phyloP scores from a whole-genome alignment of 1,140 invertebrate genomes.

The Mercenaria mercenaria region DNA sequence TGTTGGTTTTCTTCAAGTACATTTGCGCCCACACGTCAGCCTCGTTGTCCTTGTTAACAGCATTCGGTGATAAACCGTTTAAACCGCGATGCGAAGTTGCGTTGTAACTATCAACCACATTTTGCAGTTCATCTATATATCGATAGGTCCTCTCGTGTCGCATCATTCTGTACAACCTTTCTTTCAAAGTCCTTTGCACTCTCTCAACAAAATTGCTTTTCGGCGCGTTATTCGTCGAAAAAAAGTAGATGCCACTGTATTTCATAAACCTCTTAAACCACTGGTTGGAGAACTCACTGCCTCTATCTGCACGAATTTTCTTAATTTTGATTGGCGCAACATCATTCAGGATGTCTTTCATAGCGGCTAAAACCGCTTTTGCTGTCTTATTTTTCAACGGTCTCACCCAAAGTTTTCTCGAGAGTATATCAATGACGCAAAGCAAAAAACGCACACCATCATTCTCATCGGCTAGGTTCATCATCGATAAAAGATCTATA shows the following conservation, averaged over 20 bases:
- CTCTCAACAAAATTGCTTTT: constrained; percentile 26
- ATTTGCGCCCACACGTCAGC: no score
- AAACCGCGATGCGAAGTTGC: neutral
- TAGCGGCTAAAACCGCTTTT: constrained; percentile 62
- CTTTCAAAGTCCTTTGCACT: no score
- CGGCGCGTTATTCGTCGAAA: neutral
- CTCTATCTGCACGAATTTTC: no score
- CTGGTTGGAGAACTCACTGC: neutral
- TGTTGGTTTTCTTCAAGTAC: neutral
- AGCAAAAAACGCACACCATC: constrained; percentile 59
- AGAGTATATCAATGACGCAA: no score
- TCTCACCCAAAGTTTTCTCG: constrained; percentile 60
- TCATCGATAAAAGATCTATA: constrained; percentile 60
- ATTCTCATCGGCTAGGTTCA: constrained; percentile 53
- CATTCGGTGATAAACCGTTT: neutral
- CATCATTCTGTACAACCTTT: constrained; percentile 5
- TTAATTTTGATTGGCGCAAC: constrained; percentile 31
- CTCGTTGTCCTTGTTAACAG: neutral
- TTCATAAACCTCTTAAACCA: constrained; percentile 44
- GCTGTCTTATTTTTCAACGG: constrained; percentile 65
- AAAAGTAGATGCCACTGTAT: neutral
- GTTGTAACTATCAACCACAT: neutral
- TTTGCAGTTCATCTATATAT: constrained; percentile 13
- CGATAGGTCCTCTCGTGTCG: neutral
- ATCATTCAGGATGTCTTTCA: constrained; percentile 57